Percentiles rank a stretch among this genome's conserved stretches.
These are phyloP conservation scores for Pandion haliaetus DNA, from an alignment of 2,113 vertebrate species.

Conservation along the genomic window DNA sequence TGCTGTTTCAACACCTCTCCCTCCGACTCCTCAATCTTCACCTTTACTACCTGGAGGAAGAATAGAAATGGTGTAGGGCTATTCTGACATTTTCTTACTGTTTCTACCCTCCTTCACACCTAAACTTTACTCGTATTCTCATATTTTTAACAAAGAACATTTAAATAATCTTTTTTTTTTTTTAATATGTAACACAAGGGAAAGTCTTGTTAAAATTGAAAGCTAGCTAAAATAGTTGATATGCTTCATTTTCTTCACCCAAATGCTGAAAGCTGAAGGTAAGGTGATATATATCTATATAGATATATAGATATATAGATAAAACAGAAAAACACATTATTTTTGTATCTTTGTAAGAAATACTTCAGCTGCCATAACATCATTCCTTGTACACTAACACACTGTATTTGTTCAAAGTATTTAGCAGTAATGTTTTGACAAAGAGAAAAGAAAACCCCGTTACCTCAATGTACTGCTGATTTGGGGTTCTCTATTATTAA, in stretches of 20 bases:
- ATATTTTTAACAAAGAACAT: not conserved
- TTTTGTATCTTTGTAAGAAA: not conserved
- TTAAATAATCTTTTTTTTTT: not conserved
- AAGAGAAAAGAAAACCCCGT: not conserved
- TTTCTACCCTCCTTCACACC: not conserved
- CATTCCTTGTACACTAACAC: not conserved
- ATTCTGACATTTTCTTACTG: not conserved
- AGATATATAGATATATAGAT: not conserved
- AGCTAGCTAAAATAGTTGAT: not conserved
- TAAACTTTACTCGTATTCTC: not conserved
- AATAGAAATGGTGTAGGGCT: not conserved
- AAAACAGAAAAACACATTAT: not conserved
- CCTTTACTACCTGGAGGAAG: not conserved
- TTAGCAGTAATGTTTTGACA: not conserved
- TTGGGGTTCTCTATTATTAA: not conserved
- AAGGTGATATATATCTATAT: not conserved
- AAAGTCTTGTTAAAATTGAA: not conserved
- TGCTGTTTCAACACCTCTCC: not conserved
- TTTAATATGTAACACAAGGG: not conserved
- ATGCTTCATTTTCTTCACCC: not conserved
- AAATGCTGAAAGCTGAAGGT: not conserved
- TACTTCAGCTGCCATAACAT: not conserved
- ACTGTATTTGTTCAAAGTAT: not conserved
- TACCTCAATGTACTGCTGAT: not conserved
- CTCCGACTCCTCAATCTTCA: not conserved